Evolutionary conservation across 1,140 invertebrate species (phyloP).

Genomic region (Lethrus apterus): DNA sequence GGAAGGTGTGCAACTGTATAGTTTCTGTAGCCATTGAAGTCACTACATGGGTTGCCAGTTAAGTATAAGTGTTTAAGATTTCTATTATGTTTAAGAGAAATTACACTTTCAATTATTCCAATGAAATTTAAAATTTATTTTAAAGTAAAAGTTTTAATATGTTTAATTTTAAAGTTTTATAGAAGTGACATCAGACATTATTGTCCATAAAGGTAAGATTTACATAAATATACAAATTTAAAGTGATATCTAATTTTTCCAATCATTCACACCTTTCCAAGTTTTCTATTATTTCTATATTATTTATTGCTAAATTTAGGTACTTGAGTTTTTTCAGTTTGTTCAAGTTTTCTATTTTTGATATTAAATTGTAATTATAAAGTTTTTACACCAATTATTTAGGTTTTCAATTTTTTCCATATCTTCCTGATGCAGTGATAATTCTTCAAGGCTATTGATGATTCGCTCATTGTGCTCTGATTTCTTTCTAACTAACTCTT

Average conservation of each 20-base stretch:
- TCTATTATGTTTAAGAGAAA: slow-evolving; percentile 58
- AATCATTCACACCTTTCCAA: slow-evolving; percentile 83
- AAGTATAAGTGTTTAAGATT: slow-evolving; percentile 57
- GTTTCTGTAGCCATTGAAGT: slow-evolving; percentile 78
- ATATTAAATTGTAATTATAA: slow-evolving; percentile 84
- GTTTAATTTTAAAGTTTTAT: too few species aligned
- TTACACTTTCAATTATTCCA: slow-evolving; percentile 71
- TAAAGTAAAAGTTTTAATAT: too few species aligned
- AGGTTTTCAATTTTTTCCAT: slow-evolving; percentile 87
- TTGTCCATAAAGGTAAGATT: too few species aligned
- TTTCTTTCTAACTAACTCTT: slow-evolving; percentile 78
- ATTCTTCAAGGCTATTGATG: slow-evolving; percentile 83
- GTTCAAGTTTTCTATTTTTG: slow-evolving; percentile 82
- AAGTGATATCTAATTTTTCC: slow-evolving; percentile 85
- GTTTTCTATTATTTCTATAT: slow-evolving; percentile 88
- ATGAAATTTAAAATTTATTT: too few species aligned
- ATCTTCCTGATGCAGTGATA: slow-evolving; percentile 89
- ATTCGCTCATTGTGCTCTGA: slow-evolving; percentile 90
- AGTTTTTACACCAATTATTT: slow-evolving; percentile 79
- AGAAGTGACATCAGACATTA: too few species aligned
- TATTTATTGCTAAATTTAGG: slow-evolving; percentile 88
- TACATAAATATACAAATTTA: too few species aligned
- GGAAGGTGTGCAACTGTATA: slow-evolving; percentile 77
- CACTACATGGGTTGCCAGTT: slow-evolving; percentile 59
- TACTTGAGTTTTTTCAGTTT: slow-evolving; percentile 86